phyloP scores from a whole-genome alignment of 1,140 invertebrate genomes.

The Cyclargus thomasi region DNA sequence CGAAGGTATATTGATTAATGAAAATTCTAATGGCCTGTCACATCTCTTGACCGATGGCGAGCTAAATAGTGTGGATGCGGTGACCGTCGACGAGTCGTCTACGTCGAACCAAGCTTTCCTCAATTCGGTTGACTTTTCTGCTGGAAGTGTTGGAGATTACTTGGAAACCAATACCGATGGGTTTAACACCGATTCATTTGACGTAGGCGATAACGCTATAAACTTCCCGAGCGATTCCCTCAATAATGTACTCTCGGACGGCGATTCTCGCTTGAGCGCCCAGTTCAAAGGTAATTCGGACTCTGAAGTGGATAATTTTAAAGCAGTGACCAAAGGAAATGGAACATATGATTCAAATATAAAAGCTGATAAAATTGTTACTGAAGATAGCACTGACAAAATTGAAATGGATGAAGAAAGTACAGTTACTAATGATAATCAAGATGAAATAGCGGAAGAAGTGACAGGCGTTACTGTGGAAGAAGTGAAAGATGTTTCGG shows the following conservation, averaged over 20 bases:
- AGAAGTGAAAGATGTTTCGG: background rate
- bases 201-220: constrained; percentile 64
- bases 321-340: constrained; percentile 32
- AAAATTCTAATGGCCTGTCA: constrained; percentile 63
- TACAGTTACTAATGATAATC: background rate
- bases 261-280: constrained; percentile 52
- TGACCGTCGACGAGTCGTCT: constrained; percentile 57
- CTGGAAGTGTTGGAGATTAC: constrained; percentile 61
- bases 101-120: constrained; percentile 64
- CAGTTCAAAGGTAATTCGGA: constrained; percentile 47
- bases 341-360: constrained; percentile 16
- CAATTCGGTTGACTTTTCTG: constrained; percentile 61
- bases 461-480: background rate
- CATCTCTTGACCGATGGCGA: constrained; percentile 63
- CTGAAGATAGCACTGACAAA: constrained; percentile 2
- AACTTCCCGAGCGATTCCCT: constrained; percentile 59
- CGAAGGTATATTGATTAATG: constrained; percentile 62
- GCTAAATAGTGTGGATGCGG: constrained; percentile 63
- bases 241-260: constrained; percentile 56
- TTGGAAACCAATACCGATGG: constrained; percentile 56
- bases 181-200: constrained; percentile 58
- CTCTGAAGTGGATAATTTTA: constrained; percentile 47
- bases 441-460: background rate
- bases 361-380: background rate
- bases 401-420: constrained; percentile 3